Base-by-base conservation (phyloP, 2,113 vertebrate genomes). In the Picathartes gymnocephalus region DNA sequence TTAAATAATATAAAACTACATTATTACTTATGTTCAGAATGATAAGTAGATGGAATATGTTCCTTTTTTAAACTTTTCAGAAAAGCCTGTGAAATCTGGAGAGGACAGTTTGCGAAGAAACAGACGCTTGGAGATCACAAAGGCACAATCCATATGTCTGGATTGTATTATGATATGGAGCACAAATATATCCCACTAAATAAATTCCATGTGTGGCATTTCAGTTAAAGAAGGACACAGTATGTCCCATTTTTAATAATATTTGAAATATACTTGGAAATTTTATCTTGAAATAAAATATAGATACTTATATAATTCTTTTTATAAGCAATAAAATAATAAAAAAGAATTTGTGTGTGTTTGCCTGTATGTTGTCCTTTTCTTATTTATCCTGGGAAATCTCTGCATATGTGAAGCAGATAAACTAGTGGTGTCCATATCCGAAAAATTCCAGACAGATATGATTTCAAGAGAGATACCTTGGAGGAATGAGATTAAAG, bases 401-500 rank as follows among this genome's bases (percentile, higher is more conserved):
- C 30, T 16, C 44, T 96, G 51, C 72, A 84, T 96, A 95, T 93
- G 69, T 95, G 95, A 97, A 82, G 64, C 79, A 94, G 85, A 95
- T 86, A 95, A 96, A 92, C 84, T 78, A 92, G 62, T 87, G 80
- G 93, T 93, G 61, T 22, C 80, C 4, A 2, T 95, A 90, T 84
- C 70, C 92, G 87, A 82, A 93, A 94, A 96, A 86, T 22, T 97
- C 42, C 89, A 90, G 77, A 91, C 54, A 96, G 88, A 77, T 91
- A 90, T 85, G 91, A 93, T 97, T 97, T 96, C 85, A 94, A 92
- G 65, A 78, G 35, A 95, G 88, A 91, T 62, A 94, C 58, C 69
- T 96, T 89, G 39, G 69, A 96, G 86, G 13, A 92, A 93, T 47
- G 13, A 83, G 31, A n/a, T 92, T 97, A 95, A 93, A 95, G 66